Evolutionary conservation across 92 coral and sea anemone genomes (phyloP), one percentile per base, ranked within the genome.

Genomic region (Zoanthus gigantus): DNA sequence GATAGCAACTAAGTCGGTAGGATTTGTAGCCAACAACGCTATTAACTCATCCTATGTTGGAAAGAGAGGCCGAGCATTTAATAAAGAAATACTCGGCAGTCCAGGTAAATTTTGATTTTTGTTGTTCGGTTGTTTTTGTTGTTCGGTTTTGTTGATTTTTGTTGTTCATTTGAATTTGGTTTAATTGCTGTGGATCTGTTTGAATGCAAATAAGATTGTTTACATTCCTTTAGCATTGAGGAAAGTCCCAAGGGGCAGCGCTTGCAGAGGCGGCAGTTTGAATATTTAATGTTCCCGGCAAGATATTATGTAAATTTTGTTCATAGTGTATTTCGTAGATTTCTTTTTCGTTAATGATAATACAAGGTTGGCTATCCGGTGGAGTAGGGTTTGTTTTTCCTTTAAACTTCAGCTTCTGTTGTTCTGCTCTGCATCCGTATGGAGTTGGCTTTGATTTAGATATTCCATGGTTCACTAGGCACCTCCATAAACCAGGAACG

Each of bases 1-100:
- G n/a, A 91, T 57, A 42, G 92, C 94, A 32, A 83, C 89, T 48
- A 91, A 13, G 42, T 88, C 87, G 7, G 71, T 68, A 45, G 88
- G 61, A 46, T 66, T 87, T 23, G 34, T 53, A 60, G 63, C 54
- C 45, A 90, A 54, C 31, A 61, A 16, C n/a, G 80, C 86, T 65
- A 84, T 54, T 32, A 89, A 65, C 31, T 83, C 92, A 29, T 83
- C 85, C 7, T 83, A 16, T 30, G 75, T 89, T 74, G 88, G 85
- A 32, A 83, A 53, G 9, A 89, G 84, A 32, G 92, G 83, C 16
- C 85, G 67, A 17, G 75, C 53, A 23, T 89, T 89, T n/a, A 76
- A 74, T 54, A 89, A 61, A 65, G 7, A 67, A 29, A 89, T 14
- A 29, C 82, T 85, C 46, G 83, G 85, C 13, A 75, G 88, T 66